Evolutionary conservation across 2,113 vertebrate species (phyloP).

Genomic region (Strix uralensis): DNA sequence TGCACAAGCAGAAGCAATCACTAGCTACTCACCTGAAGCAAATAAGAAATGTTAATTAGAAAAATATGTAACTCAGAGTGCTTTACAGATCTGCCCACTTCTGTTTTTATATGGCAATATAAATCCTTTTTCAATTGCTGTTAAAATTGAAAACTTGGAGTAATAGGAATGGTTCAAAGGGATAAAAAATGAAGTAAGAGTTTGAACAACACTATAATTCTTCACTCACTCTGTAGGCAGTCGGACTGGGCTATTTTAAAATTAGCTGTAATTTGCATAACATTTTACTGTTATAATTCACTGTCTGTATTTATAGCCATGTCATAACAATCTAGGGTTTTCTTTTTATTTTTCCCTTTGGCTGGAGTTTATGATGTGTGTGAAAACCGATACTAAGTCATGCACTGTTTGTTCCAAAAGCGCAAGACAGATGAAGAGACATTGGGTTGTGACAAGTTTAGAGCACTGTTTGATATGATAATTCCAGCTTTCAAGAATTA

Average conservation of each 20-base stretch:
- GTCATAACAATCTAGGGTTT: constrained; percentile 55
- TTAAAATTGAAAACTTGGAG: constrained; percentile 13
- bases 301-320: constrained; percentile 62
- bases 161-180: constrained; percentile 23
- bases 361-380: constrained; percentile 40
- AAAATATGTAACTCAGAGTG: constrained; percentile 15
- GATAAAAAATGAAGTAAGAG: neutral
- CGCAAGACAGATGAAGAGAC: constrained; percentile 21
- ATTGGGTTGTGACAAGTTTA: constrained; percentile 24
- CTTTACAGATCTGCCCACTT: constrained; percentile 12
- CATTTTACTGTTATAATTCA: constrained; percentile 62
- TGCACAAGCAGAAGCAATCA: neutral
- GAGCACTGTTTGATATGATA: constrained; percentile 16
- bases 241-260: constrained; percentile 63
- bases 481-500: constrained; percentile 54
- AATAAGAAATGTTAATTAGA: constrained; percentile 54
- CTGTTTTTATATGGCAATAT: neutral
- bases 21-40: constrained; percentile 1
- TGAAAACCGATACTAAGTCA: constrained; percentile 54
- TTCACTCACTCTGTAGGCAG: constrained; percentile 35
- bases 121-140: constrained; percentile 40
- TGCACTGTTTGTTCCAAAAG: constrained; percentile 10
- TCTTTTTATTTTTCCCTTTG: constrained; percentile 43
- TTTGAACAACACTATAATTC: constrained; percentile 11
- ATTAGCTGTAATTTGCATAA: constrained; percentile 69